Conservation (phyloP, 1,140 invertebrate species). For the Magallana ariakensis region DNA sequence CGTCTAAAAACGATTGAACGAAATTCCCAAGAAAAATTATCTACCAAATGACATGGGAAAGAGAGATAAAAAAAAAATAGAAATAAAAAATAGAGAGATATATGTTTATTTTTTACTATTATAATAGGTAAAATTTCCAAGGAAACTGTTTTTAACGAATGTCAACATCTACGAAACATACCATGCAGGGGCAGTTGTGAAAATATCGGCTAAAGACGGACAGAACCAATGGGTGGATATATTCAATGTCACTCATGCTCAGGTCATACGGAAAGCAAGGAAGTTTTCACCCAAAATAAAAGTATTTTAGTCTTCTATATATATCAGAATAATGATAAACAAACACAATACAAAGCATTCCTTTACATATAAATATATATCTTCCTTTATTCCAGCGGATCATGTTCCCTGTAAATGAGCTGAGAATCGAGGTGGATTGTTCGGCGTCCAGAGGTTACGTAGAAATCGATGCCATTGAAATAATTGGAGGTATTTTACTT, state of each 20-base stretch:
- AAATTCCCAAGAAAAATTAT: too few species aligned
- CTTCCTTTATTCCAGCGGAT: not conserved
- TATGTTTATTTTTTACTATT: too few species aligned
- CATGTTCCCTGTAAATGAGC: not conserved
- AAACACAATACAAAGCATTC: too few species aligned
- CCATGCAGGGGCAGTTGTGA: not conserved
- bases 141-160: not conserved
- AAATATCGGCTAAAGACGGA: not conserved
- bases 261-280: not conserved
- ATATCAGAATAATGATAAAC: too few species aligned
- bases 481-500: not conserved
- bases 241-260: not conserved
- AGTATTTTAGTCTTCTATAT: not conserved
- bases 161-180: not conserved
- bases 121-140: not conserved
- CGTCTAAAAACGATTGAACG: too few species aligned
- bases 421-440: not conserved
- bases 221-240: not conserved
- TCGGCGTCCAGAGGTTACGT: not conserved
- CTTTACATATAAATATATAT: not conserved
- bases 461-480: not conserved
- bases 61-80: too few species aligned
- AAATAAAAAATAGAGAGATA: too few species aligned
- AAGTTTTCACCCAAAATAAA: not conserved
- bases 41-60: too few species aligned